A percentile compares a stretch with the other conserved stretches of the same genome.
Evolutionary conservation across 2,113 vertebrate species (phyloP).

Genomic region (Chaetura pelagica): DNA sequence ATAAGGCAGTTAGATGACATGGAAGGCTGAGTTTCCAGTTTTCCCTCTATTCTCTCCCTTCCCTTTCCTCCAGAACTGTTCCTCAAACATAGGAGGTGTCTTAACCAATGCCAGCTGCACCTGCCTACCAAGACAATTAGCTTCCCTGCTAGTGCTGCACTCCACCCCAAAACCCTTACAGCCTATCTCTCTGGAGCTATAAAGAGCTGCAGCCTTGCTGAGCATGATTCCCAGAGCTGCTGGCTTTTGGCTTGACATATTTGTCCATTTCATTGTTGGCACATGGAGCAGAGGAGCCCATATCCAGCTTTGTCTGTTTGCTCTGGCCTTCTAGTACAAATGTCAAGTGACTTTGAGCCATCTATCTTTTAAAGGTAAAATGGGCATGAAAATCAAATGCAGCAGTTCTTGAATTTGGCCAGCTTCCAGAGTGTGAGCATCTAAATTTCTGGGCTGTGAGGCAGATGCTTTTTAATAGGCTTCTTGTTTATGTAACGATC

Average conservation of each 20-base stretch:
- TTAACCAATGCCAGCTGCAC: fast-evolving
- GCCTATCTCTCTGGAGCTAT: background rate
- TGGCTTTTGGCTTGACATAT: background rate
- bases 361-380: background rate
- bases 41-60: background rate
- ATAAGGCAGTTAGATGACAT: background rate
- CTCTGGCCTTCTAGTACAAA: conserved; percentile 25
- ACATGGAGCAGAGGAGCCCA: background rate
- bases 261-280: conserved; percentile 18
- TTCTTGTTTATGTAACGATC: background rate
- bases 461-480: background rate
- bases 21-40: background rate
- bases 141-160: background rate
- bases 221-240: background rate
- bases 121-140: background rate
- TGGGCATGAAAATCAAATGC: background rate
- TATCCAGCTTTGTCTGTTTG: conserved; percentile 4
- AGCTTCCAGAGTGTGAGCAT: background rate
- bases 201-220: background rate
- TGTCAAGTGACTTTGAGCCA: conserved; percentile 1
- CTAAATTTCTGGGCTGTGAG: background rate
- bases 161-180: fast-evolving
- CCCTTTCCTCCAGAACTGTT: background rate
- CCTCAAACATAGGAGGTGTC: background rate
- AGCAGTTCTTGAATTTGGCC: background rate